Base-by-base conservation (phyloP, 2,888 invertebrate species). In the Fissipunctia ypsillon region DNA sequence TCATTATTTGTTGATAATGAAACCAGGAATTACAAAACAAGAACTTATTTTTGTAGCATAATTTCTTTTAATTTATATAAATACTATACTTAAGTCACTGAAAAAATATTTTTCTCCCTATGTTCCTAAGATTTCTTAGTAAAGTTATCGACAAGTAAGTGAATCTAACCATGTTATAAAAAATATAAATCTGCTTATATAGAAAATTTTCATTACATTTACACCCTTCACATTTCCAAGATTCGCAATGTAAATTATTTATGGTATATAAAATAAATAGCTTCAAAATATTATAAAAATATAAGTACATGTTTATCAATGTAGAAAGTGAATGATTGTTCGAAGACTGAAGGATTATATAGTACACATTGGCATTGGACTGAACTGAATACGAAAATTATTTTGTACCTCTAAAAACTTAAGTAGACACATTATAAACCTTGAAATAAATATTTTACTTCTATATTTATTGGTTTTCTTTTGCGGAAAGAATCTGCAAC, bases 371-470 rank as follows among this genome's bases (percentile, higher is more conserved):
- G 87, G 86, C 82, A 85, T 86, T 88, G 88, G 88, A 90, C 91
- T 91, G 90, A 90, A 88, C 85, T 87, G 79, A 72, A 73, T 61
- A 80, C 76, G 73, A 79, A 83, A 87, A 87, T 86, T 89, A 90
- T 93, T 91, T 93, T 93, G 91, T 93, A 93, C 90, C 88, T 83
- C 83, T 79, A 81, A 87, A 86, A 87, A 85, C 84, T 86, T 87
- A 85, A 70, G 77, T 89, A 93, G 89, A 91, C 89, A 89, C 92
- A 92, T 92, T 91, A 89, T 92, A 90, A 92, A 92, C 91, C 90
- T 93, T 92, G 86, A 90, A 87, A 93, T 93, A 93, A 93, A 93
- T 91, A 90, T 92, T 91, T 90, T 91, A 91, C 87, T 88, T 84
- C 78, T 86, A 77, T 87, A 76, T 69, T 22, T 25, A 56, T n/a